Conservation (phyloP, 2,888 invertebrate species). For the Choreutis nemorana region DNA sequence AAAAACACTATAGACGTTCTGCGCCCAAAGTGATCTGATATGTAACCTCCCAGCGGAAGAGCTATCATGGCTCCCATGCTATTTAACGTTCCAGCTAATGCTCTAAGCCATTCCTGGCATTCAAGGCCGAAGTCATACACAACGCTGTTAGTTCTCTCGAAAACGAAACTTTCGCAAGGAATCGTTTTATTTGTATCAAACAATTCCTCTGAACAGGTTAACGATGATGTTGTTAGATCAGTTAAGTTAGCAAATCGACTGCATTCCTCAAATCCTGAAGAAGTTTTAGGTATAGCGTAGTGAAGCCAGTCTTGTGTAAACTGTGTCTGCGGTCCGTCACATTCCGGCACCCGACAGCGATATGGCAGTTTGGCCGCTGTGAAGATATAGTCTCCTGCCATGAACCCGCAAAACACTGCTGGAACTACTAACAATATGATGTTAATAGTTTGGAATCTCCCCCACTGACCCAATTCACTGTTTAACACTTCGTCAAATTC, state of each 20-base stretch:
- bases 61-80: constrained; percentile 75
- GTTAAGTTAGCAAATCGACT: constrained; percentile 27
- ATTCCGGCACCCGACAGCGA: constrained; percentile 37
- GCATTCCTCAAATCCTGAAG: constrained; percentile 41
- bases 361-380: constrained; percentile 42
- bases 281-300: constrained; percentile 33
- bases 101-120: constrained; percentile 72
- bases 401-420: constrained; percentile 35
- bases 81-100: constrained; percentile 78
- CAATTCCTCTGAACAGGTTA: constrained; percentile 28
- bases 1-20: constrained; percentile 43
- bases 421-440: constrained; percentile 33
- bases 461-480: constrained; percentile 40
- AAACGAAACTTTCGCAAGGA: constrained; percentile 38
- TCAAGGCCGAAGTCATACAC: constrained; percentile 50
- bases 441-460: constrained; percentile 40
- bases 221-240: constrained; percentile 12
- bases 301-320: constrained; percentile 38
- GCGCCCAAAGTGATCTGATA: constrained; percentile 70
- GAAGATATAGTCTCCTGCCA: constrained; percentile 50
- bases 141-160: constrained; percentile 39
- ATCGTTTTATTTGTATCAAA: constrained; percentile 33
- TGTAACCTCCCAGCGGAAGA: constrained; percentile 70
- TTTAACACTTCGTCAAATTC: constrained; percentile 40
- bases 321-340: constrained; percentile 30